A percentile compares a stretch with the other conserved stretches of the same genome.
Conservation (phyloP, 2,888 invertebrate species). For the Melinopterus prodromus region DNA sequence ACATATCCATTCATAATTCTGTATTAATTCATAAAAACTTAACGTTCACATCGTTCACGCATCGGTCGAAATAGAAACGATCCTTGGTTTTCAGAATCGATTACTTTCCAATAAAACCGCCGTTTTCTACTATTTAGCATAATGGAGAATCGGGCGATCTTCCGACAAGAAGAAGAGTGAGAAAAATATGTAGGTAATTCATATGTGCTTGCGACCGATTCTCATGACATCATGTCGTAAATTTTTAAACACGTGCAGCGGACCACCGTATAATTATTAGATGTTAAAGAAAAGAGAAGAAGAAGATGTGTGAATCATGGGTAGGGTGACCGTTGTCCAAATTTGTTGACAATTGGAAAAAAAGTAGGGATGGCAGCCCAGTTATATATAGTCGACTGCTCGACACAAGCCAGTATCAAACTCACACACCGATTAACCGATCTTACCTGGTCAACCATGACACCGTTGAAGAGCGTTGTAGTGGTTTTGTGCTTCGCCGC, state of each 20-base stretch:
- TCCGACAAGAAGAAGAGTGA: background rate
- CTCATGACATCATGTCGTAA: slow-evolving; percentile 20
- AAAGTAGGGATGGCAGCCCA: slow-evolving; percentile 34
- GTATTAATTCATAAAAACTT: too few species aligned
- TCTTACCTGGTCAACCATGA: slow-evolving; percentile 44
- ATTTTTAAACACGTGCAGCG: slow-evolving; percentile 26
- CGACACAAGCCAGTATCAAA: slow-evolving; percentile 30
- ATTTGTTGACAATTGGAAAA: slow-evolving; percentile 37
- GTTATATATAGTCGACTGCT: slow-evolving; percentile 33
- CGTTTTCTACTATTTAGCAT: slow-evolving; percentile 27
- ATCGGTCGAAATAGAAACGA: background rate
- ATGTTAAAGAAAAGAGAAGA: slow-evolving; percentile 27
- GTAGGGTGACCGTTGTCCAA: slow-evolving; percentile 33
- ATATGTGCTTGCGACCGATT: slow-evolving; percentile 14
- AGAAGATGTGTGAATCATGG: slow-evolving; percentile 30
- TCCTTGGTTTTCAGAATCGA: slow-evolving; percentile 17
- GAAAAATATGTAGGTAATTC: slow-evolving; percentile 4
- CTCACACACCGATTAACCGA: slow-evolving; percentile 33
- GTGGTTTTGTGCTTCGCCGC: slow-evolving; percentile 58
- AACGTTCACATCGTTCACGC: background rate
- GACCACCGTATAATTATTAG: slow-evolving; percentile 15
- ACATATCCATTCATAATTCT: too few species aligned
- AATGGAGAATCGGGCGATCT: background rate
- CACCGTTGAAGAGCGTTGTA: slow-evolving; percentile 57
- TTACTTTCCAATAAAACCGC: slow-evolving; percentile 22